Evolutionary conservation across 1,140 invertebrate species (phyloP), one percentile per base, ranked within the genome.

Genomic region (Platyscapa corneri): DNA sequence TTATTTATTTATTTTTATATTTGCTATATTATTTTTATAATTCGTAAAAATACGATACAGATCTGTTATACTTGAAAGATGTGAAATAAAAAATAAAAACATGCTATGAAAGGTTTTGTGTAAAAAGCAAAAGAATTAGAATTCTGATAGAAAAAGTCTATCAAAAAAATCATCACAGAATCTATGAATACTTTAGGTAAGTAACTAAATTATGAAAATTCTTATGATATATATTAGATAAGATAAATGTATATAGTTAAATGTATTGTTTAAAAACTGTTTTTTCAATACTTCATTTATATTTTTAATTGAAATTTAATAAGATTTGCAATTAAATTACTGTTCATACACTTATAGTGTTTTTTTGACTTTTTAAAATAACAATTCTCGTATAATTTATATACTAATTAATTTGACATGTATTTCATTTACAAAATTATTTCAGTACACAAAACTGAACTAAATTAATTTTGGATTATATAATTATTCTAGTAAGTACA

Each of bases 311-410:
- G 14, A 23, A 14, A 70, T 74, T 27, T 74, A 20, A 42, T 42
- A 74, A 74, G 18, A 18, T 74, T 74, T 74, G 37, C 30, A 70
- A 60, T 34, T 65, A 30, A 56, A 60, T 82, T 60, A 74, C 81
- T 75, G 46, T 82, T 75, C 49, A 74, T 75, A 74, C 34, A 60
- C n/a, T 82, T 60, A 82, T 23, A 34, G 12, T 70, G 0, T 37
- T 82, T 49, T 34, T 82, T 18, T 10, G 30, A 56, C 18, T 46
- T n/a, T 27, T 3, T 27, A 14, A 2, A 34, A 23, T 72, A 20
- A 77, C 10, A 77, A 16, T 53, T 76, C 27, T 53, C 53, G 64
- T 81, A 70, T 32, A 70, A 46, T 46, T 30, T 49, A 49, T n/a
- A 72, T 46, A 53, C 49, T 34, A 56, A 77, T 67, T n/a, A 60